phyloP scores from a whole-genome alignment of 2,113 vertebrate species.

The Pterocles orientalis region DNA sequence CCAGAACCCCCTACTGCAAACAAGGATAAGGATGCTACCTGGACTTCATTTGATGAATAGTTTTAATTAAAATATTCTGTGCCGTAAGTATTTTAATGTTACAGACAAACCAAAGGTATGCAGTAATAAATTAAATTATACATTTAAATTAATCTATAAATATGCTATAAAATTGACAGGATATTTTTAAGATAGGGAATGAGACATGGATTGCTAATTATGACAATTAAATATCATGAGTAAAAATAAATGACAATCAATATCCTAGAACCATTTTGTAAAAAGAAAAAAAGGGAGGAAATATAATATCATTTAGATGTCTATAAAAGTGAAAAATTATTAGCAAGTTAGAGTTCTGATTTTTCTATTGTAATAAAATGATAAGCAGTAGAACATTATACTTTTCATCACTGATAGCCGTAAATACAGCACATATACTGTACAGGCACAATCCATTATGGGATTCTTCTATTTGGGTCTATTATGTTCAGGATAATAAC shows the following conservation, averaged over 20 bases:
- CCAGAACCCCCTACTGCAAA: constrained; percentile 80
- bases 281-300: constrained; percentile 62
- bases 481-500: constrained; percentile 47
- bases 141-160: constrained; percentile 86
- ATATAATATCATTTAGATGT: constrained; percentile 71
- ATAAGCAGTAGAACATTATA: constrained; percentile 45
- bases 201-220: constrained; percentile 78
- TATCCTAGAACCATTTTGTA: constrained; percentile 72
- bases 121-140: constrained; percentile 81
- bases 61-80: constrained; percentile 89
- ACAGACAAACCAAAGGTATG: constrained; percentile 84
- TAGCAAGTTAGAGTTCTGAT: constrained; percentile 53
- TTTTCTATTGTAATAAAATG: constrained; percentile 52
- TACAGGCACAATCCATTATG: constrained; percentile 45
- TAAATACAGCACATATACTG: constrained; percentile 47
- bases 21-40: constrained; percentile 81
- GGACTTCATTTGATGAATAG: constrained; percentile 85
- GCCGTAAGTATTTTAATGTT: constrained; percentile 88
- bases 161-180: constrained; percentile 81
- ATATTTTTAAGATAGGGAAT: constrained; percentile 75
- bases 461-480: constrained; percentile 51
- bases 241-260: constrained; percentile 83
- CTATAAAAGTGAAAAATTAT: constrained; percentile 70
- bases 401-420: constrained; percentile 21
- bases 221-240: constrained; percentile 80